These are phyloP conservation scores for Thunnus albacares DNA, from an alignment of 2,797 vertebrate species.

Conservation along the genomic window DNA sequence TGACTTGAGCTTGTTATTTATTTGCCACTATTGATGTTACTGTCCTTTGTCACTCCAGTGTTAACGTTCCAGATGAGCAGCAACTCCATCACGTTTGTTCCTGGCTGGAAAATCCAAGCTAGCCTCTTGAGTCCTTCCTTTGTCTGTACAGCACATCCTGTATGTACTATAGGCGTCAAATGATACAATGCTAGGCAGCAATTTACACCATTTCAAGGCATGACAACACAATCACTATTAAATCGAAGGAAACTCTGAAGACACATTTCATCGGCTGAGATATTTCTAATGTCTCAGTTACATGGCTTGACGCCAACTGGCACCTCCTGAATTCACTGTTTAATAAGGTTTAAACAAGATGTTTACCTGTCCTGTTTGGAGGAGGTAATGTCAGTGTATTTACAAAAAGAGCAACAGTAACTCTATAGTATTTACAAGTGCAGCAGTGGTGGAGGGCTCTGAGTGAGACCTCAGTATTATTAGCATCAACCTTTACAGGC, in stretches of 20 bases:
- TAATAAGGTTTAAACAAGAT: conserved; percentile 22
- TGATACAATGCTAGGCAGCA: too few relatives aligned
- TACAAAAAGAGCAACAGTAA: conserved; percentile 41
- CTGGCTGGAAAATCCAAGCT: too few relatives aligned
- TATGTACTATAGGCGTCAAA: not conserved
- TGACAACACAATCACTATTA: not conserved
- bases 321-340: not conserved
- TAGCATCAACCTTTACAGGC: conserved; percentile 86
- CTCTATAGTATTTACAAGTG: conserved; percentile 66
- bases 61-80: too few relatives aligned
- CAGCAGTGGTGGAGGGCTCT: conserved; percentile 19
- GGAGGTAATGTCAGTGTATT: conserved; percentile 20
- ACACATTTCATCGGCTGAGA: not conserved
- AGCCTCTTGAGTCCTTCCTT: not conserved
- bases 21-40: too few relatives aligned
- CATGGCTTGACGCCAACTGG: not conserved
- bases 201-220: too few relatives aligned
- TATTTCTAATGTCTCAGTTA: not conserved
- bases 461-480: conserved; percentile 79
- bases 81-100: not conserved
- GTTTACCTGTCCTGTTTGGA: conserved; percentile 25
- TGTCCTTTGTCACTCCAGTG: too few relatives aligned
- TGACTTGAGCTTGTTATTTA: too few relatives aligned
- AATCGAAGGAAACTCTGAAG: not conserved
- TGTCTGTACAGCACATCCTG: not conserved